Conservation (phyloP, 2,888 invertebrate genomes). For the Hypomecis atomaria region DNA sequence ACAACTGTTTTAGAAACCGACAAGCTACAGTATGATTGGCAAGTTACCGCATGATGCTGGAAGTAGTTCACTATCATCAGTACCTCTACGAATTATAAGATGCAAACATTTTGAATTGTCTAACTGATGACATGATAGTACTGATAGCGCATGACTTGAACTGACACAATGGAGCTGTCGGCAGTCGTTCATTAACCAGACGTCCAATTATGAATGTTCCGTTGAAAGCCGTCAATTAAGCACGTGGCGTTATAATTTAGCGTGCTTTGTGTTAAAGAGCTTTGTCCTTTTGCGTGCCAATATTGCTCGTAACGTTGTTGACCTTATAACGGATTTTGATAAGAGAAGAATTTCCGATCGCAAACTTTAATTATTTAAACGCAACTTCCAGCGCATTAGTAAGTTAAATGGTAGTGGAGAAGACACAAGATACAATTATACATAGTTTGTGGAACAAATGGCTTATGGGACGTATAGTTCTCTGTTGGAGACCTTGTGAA, state of each 20-base stretch:
- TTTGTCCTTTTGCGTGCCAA: slow-evolving; percentile 9
- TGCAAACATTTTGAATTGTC: neutral
- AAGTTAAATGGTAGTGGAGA: too few species aligned
- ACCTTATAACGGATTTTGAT: neutral
- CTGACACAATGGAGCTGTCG: slow-evolving; percentile 30
- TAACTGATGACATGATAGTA: slow-evolving; percentile 11
- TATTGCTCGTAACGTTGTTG: slow-evolving; percentile 2
- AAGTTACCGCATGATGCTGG: too few species aligned
- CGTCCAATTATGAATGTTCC: slow-evolving; percentile 30
- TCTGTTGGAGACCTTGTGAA: too few species aligned
- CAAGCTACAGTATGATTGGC: too few species aligned
- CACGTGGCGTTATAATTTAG: slow-evolving; percentile 20
- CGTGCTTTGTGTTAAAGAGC: slow-evolving; percentile 8
- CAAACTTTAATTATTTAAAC: too few species aligned
- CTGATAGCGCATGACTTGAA: slow-evolving; percentile 21
- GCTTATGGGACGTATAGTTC: too few species aligned
- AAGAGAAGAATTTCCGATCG: too few species aligned
- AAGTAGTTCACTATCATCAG: neutral
- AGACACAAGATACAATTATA: too few species aligned
- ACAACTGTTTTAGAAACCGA: too few species aligned
- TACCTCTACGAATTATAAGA: neutral
- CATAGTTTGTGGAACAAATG: too few species aligned
- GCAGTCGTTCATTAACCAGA: slow-evolving; percentile 17
- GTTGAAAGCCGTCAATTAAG: slow-evolving; percentile 26
- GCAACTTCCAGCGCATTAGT: too few species aligned